These are phyloP conservation scores for Girardinus metallicus DNA, from an alignment of 2,797 vertebrate species.

Conservation along the genomic window DNA sequence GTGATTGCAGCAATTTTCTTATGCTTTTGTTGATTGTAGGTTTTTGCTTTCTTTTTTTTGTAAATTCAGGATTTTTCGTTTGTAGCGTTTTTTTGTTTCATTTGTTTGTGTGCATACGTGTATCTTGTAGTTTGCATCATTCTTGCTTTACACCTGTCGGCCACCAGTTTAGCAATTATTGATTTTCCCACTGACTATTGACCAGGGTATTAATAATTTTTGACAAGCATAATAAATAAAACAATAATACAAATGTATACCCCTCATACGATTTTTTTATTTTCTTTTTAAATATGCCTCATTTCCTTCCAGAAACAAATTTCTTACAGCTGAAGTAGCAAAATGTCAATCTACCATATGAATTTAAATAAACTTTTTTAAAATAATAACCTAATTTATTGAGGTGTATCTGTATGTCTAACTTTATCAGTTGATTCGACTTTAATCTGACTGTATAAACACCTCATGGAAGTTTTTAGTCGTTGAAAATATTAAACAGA, in stretches of 20 bases:
- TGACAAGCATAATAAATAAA: not conserved
- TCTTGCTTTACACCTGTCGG: not conserved
- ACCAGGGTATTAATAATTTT: not conserved
- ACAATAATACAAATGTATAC: not conserved
- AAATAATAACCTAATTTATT: not conserved
- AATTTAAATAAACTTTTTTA: not conserved
- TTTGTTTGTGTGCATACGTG: not conserved
- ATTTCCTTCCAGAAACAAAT: not conserved
- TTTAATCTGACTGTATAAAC: not conserved
- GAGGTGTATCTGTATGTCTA: not conserved
- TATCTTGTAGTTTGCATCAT: not conserved
- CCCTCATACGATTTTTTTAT: not conserved
- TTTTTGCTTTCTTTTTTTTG: not conserved
- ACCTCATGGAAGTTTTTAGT: constrained; percentile 14
- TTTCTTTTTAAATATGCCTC: not conserved
- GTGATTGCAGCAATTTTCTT: not conserved
- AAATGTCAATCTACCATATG: not conserved
- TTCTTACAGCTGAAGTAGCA: not conserved
- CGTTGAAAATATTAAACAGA: constrained; percentile 22
- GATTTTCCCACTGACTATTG: not conserved
- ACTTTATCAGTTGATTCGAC: not conserved
- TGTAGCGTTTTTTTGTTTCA: not conserved
- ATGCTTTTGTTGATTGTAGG: not conserved
- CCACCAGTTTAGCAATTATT: not conserved
- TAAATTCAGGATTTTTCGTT: not conserved